phyloP scores from a whole-genome alignment of 2,888 invertebrate species.

The Trachelus tabidus region DNA sequence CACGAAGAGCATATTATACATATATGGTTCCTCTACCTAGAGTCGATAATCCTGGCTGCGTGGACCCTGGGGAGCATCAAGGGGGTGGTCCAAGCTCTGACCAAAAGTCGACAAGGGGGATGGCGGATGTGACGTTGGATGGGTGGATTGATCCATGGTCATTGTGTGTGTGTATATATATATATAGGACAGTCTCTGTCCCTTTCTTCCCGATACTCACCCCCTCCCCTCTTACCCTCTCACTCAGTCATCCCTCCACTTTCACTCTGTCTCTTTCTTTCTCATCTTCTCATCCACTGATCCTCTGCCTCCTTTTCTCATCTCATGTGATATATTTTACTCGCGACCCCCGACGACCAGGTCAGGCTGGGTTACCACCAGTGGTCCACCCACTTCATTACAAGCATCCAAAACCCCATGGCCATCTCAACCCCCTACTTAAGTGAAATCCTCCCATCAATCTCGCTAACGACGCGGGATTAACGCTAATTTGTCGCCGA shows the following conservation, averaged over 20 bases:
- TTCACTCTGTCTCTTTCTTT: conserved; percentile 10
- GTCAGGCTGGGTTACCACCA: conserved; percentile 17
- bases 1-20: background rate
- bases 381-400: conserved; percentile 62
- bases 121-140: conserved; percentile 18
- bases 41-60: background rate
- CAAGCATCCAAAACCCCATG: conserved; percentile 35
- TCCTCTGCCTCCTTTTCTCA: conserved; percentile 23
- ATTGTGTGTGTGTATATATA: background rate
- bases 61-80: conserved; percentile 14
- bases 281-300: conserved; percentile 10
- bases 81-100: conserved; percentile 36
- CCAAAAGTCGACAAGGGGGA: conserved; percentile 44
- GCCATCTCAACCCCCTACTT: conserved; percentile 42
- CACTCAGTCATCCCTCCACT: conserved; percentile 7
- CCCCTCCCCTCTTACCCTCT: conserved; percentile 10
- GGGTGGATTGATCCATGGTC: background rate
- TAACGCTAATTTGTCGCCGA: conserved; percentile 62
- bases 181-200: too few relatives aligned
- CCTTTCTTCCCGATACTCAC: background rate
- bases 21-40: background rate
- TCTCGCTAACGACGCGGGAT: conserved; percentile 62
- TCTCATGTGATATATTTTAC: conserved; percentile 39
- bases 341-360: conserved; percentile 10
- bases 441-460: conserved; percentile 63